A percentile compares a stretch with the other conserved stretches of the same genome.
Conservation (phyloP, 2,113 vertebrate species). For the Xyrauchen texanus region DNA sequence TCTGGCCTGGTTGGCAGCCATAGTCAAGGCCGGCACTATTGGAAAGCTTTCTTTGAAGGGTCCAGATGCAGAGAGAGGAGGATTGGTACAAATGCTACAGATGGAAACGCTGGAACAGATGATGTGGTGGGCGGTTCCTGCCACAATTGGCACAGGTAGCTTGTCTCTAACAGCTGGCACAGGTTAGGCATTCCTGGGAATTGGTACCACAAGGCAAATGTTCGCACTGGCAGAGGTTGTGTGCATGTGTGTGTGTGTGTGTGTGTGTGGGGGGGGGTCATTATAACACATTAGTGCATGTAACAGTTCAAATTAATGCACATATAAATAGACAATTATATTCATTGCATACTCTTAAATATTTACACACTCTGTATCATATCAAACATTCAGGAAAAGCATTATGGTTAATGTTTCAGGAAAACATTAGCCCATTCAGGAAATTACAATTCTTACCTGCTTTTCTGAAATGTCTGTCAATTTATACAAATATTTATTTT, state of each 20-base stretch:
- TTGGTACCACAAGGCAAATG: constrained; percentile 99
- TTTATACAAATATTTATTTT: no score
- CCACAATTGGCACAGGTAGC: constrained; percentile 96
- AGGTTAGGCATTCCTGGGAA: constrained; percentile 99
- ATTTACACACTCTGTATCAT: no score
- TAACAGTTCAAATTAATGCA: no score
- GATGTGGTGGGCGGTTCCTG: constrained; percentile 93
- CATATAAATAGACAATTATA: no score
- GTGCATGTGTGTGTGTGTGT: constrained; percentile 63
- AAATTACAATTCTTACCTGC: no score
- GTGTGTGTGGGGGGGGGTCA: no score
- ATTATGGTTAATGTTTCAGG: no score
- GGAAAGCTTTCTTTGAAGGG: constrained; percentile 93
- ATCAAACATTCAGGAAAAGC: no score
- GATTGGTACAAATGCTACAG: constrained; percentile 93
- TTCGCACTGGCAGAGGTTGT: constrained; percentile 93
- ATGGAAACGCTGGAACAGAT: constrained; percentile 96
- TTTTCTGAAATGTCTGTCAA: no score
- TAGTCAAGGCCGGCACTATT: constrained; percentile 90
- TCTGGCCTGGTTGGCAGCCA: constrained; percentile 97
- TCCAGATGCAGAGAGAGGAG: constrained; percentile 98
- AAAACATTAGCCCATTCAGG: no score
- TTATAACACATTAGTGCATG: no score
- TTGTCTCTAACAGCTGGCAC: constrained; percentile 99
- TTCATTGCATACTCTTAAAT: no score